These are phyloP conservation scores for Drosophila setifemur DNA, from an alignment of 1,140 invertebrate species.

Conservation along the genomic window DNA sequence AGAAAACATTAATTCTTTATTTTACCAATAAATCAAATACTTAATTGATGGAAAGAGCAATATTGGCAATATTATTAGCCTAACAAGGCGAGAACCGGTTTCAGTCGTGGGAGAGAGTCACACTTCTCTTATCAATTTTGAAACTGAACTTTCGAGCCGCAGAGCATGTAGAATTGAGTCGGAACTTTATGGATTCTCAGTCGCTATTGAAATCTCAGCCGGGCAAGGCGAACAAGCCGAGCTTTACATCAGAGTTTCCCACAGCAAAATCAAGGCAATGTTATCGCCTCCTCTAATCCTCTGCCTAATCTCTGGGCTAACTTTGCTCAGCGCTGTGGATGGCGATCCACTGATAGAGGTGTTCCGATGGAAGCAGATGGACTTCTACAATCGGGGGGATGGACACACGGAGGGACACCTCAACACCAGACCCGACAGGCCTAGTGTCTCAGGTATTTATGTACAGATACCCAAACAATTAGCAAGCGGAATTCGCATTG, in stretches of 20 bases:
- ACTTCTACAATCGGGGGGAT: constrained; percentile 78
- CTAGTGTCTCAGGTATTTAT: constrained; percentile 44
- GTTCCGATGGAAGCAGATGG: constrained; percentile 82
- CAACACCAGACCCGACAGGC: constrained; percentile 9
- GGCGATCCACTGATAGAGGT: constrained; percentile 78
- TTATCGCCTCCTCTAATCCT: constrained; percentile 29
- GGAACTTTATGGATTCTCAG: constrained; percentile 6
- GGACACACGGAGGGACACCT: neutral
- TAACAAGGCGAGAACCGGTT: neutral
- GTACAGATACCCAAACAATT: too few species aligned
- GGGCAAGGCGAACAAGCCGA: constrained; percentile 5
- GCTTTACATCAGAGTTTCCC: neutral
- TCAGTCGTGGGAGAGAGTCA: neutral
- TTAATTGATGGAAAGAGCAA: neutral
- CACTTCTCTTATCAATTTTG: constrained; percentile 40
- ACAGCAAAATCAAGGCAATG: constrained; percentile 14
- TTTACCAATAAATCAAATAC: neutral
- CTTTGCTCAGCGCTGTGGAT: constrained; percentile 16
- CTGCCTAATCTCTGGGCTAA: constrained; percentile 16
- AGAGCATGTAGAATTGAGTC: constrained; percentile 1
- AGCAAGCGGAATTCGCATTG: neutral
- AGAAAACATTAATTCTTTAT: neutral
- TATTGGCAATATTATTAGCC: neutral
- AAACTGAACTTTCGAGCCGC: neutral
- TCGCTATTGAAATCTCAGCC: constrained; percentile 17